Percentiles rank a stretch among this genome's conserved stretches.
These are phyloP conservation scores for Campopleginae sp. DNA, from an alignment of 2,888 invertebrate species.

Conservation along the genomic window DNA sequence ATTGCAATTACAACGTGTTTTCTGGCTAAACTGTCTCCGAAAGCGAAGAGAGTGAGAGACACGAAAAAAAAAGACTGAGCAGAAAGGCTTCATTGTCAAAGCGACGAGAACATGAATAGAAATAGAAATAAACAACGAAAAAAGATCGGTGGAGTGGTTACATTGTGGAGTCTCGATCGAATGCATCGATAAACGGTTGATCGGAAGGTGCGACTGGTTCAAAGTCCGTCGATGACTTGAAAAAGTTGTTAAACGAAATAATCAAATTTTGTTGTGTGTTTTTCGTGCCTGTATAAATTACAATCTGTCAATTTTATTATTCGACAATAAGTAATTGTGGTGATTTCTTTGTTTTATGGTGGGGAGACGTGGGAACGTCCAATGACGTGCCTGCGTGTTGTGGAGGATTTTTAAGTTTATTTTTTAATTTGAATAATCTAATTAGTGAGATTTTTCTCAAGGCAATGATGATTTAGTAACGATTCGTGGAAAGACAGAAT, in stretches of 20 bases:
- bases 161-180: conserved; percentile 28
- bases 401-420: too few relatives aligned
- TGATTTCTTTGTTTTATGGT: too few relatives aligned
- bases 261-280: too few relatives aligned
- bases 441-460: background rate
- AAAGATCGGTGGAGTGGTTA: background rate
- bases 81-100: conserved; percentile 17
- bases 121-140: background rate
- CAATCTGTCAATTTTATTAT: too few relatives aligned
- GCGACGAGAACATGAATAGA: background rate
- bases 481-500: background rate
- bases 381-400: too few relatives aligned
- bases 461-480: background rate
- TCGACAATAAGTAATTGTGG: too few relatives aligned
- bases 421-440: background rate
- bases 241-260: too few relatives aligned
- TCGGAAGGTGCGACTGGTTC: conserved; percentile 2
- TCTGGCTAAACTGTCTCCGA: conserved; percentile 8
- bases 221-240: conserved; percentile 44
- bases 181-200: conserved; percentile 39
- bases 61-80: background rate
- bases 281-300: too few relatives aligned
- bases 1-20: conserved; percentile 24
- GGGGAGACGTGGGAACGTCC: too few relatives aligned
- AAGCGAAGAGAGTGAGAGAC: background rate